Evolutionary conservation across 37 sponge, comb jelly and placozoan species (phyloP).

Genomic region (Agelas oroides): DNA sequence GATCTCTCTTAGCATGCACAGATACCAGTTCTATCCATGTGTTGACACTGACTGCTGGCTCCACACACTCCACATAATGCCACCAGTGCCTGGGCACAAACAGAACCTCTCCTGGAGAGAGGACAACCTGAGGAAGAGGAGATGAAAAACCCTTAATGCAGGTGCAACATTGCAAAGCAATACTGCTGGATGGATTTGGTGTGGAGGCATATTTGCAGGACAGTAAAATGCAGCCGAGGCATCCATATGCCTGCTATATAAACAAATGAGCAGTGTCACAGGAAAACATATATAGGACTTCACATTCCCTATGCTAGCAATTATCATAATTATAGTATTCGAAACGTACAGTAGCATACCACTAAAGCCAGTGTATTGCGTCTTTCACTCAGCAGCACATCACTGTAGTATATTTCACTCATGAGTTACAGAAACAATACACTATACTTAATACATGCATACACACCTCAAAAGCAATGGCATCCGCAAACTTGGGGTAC

Average conservation of each 20-base stretch:
- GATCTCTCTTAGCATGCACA: not conserved
- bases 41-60: constrained; percentile 90
- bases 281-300: too few species aligned
- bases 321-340: too few species aligned
- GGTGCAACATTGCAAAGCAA: too few species aligned
- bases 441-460: not conserved
- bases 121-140: constrained; percentile 50
- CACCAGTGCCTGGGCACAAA: constrained; percentile 97
- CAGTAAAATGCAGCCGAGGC: not conserved
- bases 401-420: too few species aligned
- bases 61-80: constrained; percentile 89
- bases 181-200: too few species aligned
- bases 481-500: constrained; percentile 56
- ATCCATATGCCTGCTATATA: not conserved
- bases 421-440: not conserved
- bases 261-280: too few species aligned
- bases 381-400: too few species aligned
- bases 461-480: constrained; percentile 63
- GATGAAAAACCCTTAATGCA: too few species aligned
- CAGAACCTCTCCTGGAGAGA: constrained; percentile 87
- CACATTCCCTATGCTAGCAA: too few species aligned
- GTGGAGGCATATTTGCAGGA: too few species aligned
- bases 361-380: too few species aligned
- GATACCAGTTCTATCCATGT: constrained; percentile 90
- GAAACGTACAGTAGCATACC: too few species aligned